Conservation (phyloP, 2,797 vertebrate species). For the Sebastes miniatus region DNA sequence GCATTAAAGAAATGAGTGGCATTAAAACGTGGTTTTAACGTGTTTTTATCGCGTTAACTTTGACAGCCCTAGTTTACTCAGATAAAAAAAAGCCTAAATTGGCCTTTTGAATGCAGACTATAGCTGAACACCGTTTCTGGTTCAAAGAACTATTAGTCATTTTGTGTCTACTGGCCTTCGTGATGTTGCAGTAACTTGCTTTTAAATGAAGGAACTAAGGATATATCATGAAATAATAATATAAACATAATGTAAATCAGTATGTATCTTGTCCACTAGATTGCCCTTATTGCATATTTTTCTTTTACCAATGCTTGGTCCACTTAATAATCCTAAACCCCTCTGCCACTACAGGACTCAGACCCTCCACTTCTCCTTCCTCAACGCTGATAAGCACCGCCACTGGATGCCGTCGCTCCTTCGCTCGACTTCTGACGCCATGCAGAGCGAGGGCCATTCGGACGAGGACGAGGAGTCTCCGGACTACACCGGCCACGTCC, state of each 20-base stretch:
- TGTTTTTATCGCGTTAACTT: too few species aligned
- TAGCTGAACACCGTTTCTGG: background rate
- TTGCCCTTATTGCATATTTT: background rate
- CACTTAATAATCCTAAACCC: background rate
- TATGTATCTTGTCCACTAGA: background rate
- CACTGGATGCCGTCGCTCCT: constrained; percentile 91
- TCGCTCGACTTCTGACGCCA: constrained; percentile 78
- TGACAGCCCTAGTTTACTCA: too few species aligned
- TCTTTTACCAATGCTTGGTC: background rate
- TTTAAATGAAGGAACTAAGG: background rate
- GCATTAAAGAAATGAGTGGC: too few species aligned
- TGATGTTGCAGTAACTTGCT: background rate
- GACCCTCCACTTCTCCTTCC: constrained; percentile 95
- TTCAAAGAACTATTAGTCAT: background rate
- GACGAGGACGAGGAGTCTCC: constrained; percentile 70
- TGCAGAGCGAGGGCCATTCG: constrained; percentile 56
- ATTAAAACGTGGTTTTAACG: too few species aligned
- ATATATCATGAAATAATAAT: background rate
- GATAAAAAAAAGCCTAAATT: background rate
- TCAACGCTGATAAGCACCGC: constrained; percentile 92
- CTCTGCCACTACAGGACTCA: constrained; percentile 80
- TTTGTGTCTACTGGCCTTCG: background rate
- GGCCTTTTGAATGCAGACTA: background rate
- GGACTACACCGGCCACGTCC: constrained; percentile 89
- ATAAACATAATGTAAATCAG: background rate